Percentiles rank a stretch among this genome's conserved stretches.
These are phyloP conservation scores for Pachyseris speciosa DNA, from an alignment of 64 coral and sea anemone genomes.

Conservation along the genomic window DNA sequence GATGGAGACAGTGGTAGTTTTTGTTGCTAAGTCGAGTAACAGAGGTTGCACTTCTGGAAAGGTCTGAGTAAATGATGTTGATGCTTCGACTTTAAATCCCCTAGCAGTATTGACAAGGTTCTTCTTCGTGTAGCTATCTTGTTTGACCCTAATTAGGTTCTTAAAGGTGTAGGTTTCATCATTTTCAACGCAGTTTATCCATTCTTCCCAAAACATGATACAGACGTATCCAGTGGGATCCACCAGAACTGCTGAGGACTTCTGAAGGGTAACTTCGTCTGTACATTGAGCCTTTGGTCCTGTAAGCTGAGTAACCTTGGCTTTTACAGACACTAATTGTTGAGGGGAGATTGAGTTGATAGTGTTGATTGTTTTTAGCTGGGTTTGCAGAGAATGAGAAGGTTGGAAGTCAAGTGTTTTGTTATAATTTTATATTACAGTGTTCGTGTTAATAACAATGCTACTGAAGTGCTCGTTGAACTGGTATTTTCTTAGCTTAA, in stretches of 20 bases:
- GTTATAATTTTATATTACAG: not conserved
- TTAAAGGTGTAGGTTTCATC: constrained; percentile 40
- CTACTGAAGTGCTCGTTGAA: constrained; percentile 65
- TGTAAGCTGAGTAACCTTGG: constrained; percentile 35
- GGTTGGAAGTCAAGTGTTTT: constrained; percentile 15
- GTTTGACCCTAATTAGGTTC: constrained; percentile 52
- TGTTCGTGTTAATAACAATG: constrained; percentile 66
- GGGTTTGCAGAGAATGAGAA: constrained; percentile 2
- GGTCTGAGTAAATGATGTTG: constrained; percentile 33
- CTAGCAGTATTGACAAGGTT: constrained; percentile 53
- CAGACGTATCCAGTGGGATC: constrained; percentile 47
- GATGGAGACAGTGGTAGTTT: constrained; percentile 18
- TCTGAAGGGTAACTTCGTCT: constrained; percentile 18
- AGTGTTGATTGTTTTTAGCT: constrained; percentile 26
- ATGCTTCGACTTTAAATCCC: constrained; percentile 38
- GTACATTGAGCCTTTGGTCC: constrained; percentile 13
- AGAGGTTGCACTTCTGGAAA: constrained; percentile 19
- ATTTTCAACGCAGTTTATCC: constrained; percentile 23
- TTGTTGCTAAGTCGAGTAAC: constrained; percentile 24
- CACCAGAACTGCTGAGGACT: constrained; percentile 49
- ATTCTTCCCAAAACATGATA: constrained; percentile 72
- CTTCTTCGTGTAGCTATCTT: constrained; percentile 53
- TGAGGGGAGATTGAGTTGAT: constrained; percentile 41
- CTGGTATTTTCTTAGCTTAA: constrained; percentile 54
- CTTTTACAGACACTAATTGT: constrained; percentile 7